Percentiles rank a stretch among this genome's conserved stretches.
These are phyloP conservation scores for Poeciliopsis gracilis DNA, from an alignment of 2,797 vertebrate genomes.

Conservation along the genomic window DNA sequence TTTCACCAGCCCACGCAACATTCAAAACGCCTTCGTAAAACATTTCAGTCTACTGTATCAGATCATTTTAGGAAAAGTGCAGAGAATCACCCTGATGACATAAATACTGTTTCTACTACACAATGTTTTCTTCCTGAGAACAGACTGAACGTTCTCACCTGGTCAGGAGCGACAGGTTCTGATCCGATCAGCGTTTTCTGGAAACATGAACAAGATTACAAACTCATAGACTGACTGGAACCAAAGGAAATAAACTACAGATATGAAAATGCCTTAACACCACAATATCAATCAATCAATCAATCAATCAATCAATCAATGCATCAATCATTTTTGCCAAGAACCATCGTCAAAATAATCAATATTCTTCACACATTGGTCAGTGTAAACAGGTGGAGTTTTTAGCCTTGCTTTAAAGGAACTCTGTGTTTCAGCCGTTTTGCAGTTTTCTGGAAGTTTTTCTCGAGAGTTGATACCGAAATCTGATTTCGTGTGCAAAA, in stretches of 20 bases:
- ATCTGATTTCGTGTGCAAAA: not conserved
- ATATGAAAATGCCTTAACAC: not conserved
- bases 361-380: too few relatives aligned
- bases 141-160: not conserved
- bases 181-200: too few relatives aligned
- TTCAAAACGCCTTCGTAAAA: not conserved
- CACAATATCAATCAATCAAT: not conserved
- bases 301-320: too few relatives aligned
- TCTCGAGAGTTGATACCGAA: too few relatives aligned
- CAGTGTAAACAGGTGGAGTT: too few relatives aligned
- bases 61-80: not conserved
- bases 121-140: not conserved
- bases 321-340: too few relatives aligned
- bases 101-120: not conserved
- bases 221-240: not conserved
- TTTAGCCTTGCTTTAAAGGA: too few relatives aligned
- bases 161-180: not conserved
- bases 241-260: not conserved
- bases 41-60: not conserved
- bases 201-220: not conserved
- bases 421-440: too few relatives aligned
- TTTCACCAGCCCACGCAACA: not conserved
- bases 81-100: not conserved
- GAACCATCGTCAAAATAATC: too few relatives aligned
- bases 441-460: too few relatives aligned